phyloP scores from a whole-genome alignment of 2,797 vertebrate genomes.

The Fringilla coelebs region DNA sequence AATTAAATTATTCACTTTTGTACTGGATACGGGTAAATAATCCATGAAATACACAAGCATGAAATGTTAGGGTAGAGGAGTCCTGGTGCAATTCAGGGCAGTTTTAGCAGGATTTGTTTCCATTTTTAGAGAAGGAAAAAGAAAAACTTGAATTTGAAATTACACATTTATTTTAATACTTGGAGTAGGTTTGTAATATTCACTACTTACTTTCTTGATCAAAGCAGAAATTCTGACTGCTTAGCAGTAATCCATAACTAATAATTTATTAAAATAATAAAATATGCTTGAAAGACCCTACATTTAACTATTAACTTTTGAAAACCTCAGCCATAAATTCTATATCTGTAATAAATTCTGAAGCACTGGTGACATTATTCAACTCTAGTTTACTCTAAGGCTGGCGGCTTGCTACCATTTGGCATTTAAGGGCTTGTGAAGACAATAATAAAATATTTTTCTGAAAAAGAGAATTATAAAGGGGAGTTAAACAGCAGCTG shows the following conservation, averaged over 20 bases:
- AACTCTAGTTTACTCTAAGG: background rate
- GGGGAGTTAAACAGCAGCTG: background rate
- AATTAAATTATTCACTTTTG: slow-evolving; percentile 65
- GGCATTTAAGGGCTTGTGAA: background rate
- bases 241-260: background rate
- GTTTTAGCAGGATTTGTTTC: background rate
- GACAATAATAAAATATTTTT: background rate
- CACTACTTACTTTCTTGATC: background rate
- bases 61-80: background rate
- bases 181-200: background rate
- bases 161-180: background rate
- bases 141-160: background rate
- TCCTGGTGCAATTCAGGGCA: background rate
- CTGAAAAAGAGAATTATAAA: background rate
- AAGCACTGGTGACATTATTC: background rate
- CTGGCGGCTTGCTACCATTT: background rate
- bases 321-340: background rate
- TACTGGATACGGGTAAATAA: slow-evolving; percentile 8
- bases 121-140: background rate
- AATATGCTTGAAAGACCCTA: background rate
- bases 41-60: slow-evolving; percentile 52
- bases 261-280: background rate
- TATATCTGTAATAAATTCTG: background rate
- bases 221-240: background rate
- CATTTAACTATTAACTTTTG: background rate